Conservation (phyloP, 2,113 vertebrate genomes). For the Acinonyx jubatus region DNA sequence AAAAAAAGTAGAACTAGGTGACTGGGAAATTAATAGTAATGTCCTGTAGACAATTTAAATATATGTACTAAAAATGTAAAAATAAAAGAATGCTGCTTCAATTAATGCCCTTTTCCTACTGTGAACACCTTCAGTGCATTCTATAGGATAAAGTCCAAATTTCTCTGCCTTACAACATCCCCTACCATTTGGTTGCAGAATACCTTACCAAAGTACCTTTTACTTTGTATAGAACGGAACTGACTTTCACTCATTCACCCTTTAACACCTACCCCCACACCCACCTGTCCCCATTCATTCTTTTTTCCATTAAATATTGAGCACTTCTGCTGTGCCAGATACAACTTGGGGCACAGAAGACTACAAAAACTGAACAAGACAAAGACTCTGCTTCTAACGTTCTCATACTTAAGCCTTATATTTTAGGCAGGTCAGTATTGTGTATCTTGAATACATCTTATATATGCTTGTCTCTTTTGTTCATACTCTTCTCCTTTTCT, state of each 20-base stretch:
- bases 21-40: background rate
- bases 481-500: background rate
- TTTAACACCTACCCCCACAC: background rate
- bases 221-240: conserved; percentile 14
- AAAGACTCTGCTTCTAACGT: background rate
- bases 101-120: background rate
- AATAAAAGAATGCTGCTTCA: background rate
- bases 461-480: background rate
- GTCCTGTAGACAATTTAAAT: background rate
- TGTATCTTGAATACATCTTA: conserved; percentile 24
- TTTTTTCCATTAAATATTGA: conserved; percentile 27
- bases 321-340: background rate
- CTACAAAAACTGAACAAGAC: conserved; percentile 17
- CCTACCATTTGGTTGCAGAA: conserved; percentile 4
- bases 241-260: conserved; percentile 13
- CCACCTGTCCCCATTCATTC: background rate
- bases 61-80: background rate
- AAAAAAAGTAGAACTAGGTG: background rate
- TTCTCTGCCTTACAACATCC: conserved; percentile 12
- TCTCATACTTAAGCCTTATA: background rate
- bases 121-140: background rate
- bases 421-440: conserved; percentile 23
- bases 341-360: background rate
- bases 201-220: background rate
- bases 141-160: background rate